Conservation (phyloP, 2,797 vertebrate genomes). For the Potorous gilbertii region DNA sequence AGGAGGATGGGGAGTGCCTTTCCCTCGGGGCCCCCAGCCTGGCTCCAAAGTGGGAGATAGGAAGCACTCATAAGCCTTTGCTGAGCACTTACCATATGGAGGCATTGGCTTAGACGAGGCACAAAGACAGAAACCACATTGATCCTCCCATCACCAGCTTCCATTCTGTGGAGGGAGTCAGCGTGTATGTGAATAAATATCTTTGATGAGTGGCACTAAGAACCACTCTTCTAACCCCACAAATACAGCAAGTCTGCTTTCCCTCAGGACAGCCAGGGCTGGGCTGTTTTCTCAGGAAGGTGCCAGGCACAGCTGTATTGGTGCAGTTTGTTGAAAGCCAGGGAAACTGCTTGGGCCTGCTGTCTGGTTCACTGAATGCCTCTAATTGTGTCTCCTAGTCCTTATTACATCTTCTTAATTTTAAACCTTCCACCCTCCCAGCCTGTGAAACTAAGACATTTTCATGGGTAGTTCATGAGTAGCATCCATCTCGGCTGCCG, state of each 20-base stretch:
- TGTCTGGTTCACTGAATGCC: slow-evolving; percentile 59
- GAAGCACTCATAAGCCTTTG: slow-evolving; percentile 49
- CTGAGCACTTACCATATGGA: not conserved
- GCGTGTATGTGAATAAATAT: not conserved
- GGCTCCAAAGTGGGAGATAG: slow-evolving; percentile 40
- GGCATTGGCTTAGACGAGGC: not conserved
- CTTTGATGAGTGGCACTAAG: not conserved
- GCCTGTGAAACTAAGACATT: not conserved
- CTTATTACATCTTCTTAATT: slow-evolving; percentile 54
- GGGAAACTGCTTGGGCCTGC: not conserved
- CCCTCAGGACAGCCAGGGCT: not conserved
- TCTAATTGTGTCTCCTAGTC: slow-evolving; percentile 25
- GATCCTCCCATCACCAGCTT: not conserved
- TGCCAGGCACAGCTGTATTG: not conserved
- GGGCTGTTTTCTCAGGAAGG: not conserved
- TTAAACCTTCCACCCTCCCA: slow-evolving; percentile 16
- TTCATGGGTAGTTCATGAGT: not conserved
- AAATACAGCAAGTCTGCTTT: not conserved
- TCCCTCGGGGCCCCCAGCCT: not conserved
- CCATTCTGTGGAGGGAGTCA: not conserved
- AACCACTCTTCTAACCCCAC: not conserved
- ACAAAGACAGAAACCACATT: not conserved
- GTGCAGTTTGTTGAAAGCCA: not conserved
- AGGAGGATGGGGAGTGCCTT: not conserved
- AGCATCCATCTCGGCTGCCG: slow-evolving; percentile 27